Percentiles rank a stretch among this genome's conserved stretches.
Conservation (phyloP, 2,888 invertebrate genomes). For the Chalcosyrphus nemorum region DNA sequence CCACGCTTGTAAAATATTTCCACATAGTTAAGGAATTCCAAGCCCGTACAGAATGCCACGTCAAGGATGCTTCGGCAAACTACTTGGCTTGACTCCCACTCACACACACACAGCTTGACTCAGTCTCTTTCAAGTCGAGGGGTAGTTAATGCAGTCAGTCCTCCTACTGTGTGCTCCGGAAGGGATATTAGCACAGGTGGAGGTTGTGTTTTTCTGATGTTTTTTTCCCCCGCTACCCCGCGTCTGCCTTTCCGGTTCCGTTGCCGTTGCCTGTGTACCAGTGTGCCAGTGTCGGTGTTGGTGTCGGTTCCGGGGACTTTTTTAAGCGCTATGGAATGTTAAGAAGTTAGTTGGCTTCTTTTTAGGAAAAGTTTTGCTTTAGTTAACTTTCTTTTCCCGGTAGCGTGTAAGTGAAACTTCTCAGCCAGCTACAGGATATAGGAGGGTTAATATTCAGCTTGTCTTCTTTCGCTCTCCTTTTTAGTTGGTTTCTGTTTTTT, state of each 20-base stretch:
- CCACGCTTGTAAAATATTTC: conserved; percentile 41
- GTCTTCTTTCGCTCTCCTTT: not conserved
- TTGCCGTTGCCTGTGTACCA: no score
- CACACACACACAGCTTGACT: not conserved
- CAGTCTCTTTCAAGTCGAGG: not conserved
- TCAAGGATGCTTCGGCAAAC: conserved; percentile 55
- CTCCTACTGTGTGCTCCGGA: conserved; percentile 59
- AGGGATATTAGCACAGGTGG: conserved; percentile 70
- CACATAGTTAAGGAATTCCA: conserved; percentile 60
- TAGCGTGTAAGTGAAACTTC: conserved; percentile 69
- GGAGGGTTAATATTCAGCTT: conserved; percentile 49
- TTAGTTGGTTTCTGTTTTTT: not conserved
- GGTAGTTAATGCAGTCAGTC: conserved; percentile 69
- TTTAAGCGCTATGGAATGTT: conserved; percentile 51
- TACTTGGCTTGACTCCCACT: conserved; percentile 14
- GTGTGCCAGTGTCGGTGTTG: no score
- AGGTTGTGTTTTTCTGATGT: conserved; percentile 52
- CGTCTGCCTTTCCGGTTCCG: not conserved
- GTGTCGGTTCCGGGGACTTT: not conserved
- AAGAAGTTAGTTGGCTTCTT: conserved; percentile 70
- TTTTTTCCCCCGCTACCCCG: not conserved
- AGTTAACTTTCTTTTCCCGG: conserved; percentile 48
- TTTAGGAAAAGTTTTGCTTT: conserved; percentile 59
- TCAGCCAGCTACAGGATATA: conserved; percentile 27
- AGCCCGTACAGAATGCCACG: conserved; percentile 47